Evolutionary conservation across 2,888 invertebrate species (phyloP).

Genomic region (Eupeodes latifasciatus): DNA sequence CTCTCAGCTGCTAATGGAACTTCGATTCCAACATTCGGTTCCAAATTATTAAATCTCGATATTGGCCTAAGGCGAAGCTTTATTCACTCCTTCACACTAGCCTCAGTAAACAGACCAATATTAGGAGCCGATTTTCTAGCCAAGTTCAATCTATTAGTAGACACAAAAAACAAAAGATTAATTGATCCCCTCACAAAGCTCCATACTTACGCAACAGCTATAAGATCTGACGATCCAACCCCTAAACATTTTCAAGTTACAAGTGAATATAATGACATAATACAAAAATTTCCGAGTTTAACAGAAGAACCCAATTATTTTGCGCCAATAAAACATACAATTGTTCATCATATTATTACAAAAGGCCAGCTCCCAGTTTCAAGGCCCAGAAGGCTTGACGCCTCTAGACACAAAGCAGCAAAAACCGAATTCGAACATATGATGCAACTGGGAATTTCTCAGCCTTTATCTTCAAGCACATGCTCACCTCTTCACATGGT

Average conservation of each 20-base stretch:
- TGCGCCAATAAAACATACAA: too few relatives aligned
- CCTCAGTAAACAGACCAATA: conserved; percentile 24
- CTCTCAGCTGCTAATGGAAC: too few relatives aligned
- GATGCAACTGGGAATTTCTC: too few relatives aligned
- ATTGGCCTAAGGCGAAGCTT: conserved; percentile 35
- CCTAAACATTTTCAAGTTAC: neutral
- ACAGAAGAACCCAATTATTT: too few relatives aligned
- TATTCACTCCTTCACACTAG: conserved; percentile 15
- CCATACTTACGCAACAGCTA: neutral
- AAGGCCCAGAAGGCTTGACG: too few relatives aligned
- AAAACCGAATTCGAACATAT: too few relatives aligned
- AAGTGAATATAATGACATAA: neutral
- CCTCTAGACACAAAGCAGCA: too few relatives aligned
- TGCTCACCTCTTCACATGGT: too few relatives aligned
- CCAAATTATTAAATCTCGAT: conserved; percentile 6
- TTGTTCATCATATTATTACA: too few relatives aligned
- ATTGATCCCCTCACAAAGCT: neutral
- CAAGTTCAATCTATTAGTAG: neutral
- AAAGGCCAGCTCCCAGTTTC: too few relatives aligned
- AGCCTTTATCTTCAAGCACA: too few relatives aligned
- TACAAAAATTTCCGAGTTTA: neutral
- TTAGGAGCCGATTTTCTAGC: conserved; percentile 20
- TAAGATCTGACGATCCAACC: neutral
- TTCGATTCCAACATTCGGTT: too few relatives aligned
- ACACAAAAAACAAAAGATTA: neutral